Conservation (phyloP, 2,888 invertebrate species). For the Cyaniris semiargus region DNA sequence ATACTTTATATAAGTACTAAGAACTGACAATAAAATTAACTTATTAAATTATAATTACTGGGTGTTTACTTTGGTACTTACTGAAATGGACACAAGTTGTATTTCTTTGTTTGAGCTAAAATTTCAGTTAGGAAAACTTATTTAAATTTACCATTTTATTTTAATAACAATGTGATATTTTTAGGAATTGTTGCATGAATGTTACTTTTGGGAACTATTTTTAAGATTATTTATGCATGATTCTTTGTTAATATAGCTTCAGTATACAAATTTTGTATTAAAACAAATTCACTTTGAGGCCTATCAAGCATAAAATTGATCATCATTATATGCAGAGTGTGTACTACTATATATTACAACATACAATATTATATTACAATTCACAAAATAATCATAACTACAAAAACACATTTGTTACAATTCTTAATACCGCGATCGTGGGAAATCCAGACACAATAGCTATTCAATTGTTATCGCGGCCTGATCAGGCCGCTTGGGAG, state of each 20-base stretch:
- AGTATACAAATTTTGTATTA: background rate
- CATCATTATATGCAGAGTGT: background rate
- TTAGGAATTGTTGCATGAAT: conserved; percentile 17
- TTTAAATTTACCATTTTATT: background rate
- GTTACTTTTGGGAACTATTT: conserved; percentile 1
- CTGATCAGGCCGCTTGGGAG: too few species aligned
- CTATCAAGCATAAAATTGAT: background rate
- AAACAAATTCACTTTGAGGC: background rate
- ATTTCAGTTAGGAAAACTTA: background rate
- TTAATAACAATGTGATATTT: background rate
- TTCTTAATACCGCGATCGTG: too few species aligned
- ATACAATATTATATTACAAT: background rate
- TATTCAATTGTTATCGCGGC: too few species aligned
- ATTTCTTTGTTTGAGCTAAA: background rate
- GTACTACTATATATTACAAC: background rate
- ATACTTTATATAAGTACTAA: background rate
- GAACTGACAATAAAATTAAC: background rate
- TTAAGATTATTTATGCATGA: conserved; percentile 19
- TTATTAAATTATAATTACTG: background rate
- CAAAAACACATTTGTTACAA: background rate
- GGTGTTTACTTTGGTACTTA: background rate
- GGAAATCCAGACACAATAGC: too few species aligned
- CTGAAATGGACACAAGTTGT: background rate
- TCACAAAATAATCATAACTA: background rate
- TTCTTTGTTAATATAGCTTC: background rate